Percentiles rank a stretch among this genome's conserved stretches.
Evolutionary conservation across 2,797 vertebrate genomes (phyloP).

Genomic region (Pelochelys cantorii): DNA sequence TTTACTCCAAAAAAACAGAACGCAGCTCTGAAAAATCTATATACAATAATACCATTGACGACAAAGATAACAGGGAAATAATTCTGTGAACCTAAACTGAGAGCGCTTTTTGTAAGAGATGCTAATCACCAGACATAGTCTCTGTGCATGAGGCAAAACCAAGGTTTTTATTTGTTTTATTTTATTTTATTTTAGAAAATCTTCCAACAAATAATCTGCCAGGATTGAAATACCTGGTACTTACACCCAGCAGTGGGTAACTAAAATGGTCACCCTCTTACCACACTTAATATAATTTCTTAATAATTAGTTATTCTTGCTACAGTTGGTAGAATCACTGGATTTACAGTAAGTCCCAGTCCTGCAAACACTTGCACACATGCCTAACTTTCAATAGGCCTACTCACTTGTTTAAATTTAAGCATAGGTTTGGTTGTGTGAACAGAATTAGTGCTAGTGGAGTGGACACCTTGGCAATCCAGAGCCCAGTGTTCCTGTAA

Average conservation of each 20-base stretch:
- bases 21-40: constrained; percentile 77
- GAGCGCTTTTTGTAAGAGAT: constrained; percentile 80
- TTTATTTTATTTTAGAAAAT: constrained; percentile 13
- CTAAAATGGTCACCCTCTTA: background rate
- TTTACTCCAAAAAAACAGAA: constrained; percentile 68
- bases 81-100: constrained; percentile 89
- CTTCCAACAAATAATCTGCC: constrained; percentile 25
- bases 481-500: background rate
- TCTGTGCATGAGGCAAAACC: background rate
- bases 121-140: constrained; percentile 6
- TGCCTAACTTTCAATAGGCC: background rate
- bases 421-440: background rate
- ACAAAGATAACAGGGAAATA: constrained; percentile 88
- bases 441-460: background rate
- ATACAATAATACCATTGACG: constrained; percentile 85
- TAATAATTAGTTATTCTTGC: background rate
- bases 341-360: background rate
- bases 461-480: rapidly evolving
- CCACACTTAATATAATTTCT: background rate
- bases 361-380: background rate
- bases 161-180: background rate
- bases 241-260: background rate
- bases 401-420: rapidly evolving
- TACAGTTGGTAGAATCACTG: background rate
- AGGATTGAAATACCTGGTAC: background rate